A percentile compares a stretch with the other conserved stretches of the same genome.
Conservation (phyloP, 2,113 vertebrate genomes). For the Festucalex cinctus region DNA sequence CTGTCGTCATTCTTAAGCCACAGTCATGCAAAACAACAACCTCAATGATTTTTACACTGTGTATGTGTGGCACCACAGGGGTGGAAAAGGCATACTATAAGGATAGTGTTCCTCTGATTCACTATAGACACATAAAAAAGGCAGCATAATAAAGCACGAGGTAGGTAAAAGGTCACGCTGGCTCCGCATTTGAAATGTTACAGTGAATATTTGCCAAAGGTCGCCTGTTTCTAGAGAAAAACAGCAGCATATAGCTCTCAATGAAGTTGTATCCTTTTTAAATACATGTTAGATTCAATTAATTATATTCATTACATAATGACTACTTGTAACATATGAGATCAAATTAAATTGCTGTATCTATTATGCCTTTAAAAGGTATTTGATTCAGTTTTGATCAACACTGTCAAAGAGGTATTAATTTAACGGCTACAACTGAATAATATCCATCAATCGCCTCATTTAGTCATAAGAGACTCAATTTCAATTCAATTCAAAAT, state of each 20-base stretch:
- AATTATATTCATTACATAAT: no score
- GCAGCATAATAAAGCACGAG: not conserved
- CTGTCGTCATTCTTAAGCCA: conserved; percentile 8
- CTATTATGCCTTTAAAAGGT: no score
- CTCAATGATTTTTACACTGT: not conserved
- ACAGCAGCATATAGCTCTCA: not conserved
- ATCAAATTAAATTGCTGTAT: no score
- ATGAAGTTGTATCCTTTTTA: not conserved
- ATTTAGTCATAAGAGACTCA: no score
- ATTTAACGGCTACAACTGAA: no score
- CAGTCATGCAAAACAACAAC: conserved; percentile 14
- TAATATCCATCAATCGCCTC: no score
- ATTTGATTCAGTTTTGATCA: no score
- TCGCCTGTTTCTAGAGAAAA: not conserved
- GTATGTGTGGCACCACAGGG: not conserved
- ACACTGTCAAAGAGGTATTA: no score
- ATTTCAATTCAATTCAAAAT: no score
- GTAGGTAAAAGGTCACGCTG: not conserved
- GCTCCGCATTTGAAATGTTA: not conserved
- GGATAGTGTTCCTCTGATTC: not conserved
- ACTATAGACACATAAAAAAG: not conserved
- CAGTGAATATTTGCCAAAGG: no score
- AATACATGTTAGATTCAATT: not conserved
- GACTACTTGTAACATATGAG: no score
- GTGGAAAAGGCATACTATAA: not conserved